phyloP scores from a whole-genome alignment of 1,140 invertebrate genomes.

The Drosophila miranda region DNA sequence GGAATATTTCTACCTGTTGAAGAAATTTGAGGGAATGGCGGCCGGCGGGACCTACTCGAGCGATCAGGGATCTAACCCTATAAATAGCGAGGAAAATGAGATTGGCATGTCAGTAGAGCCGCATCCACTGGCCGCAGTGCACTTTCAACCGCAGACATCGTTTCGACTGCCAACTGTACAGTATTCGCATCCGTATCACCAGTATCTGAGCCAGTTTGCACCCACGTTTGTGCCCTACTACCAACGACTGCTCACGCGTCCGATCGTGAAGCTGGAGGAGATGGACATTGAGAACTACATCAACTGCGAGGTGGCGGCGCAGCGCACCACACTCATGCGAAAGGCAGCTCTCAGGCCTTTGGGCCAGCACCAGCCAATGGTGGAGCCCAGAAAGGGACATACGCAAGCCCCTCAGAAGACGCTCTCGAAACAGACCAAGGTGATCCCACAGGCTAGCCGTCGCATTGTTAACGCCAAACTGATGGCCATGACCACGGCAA shows the following conservation, averaged over 20 bases:
- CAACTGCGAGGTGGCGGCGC: conserved; percentile 43
- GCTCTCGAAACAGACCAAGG: neutral
- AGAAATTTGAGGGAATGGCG: conserved; percentile 29
- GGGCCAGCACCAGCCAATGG: conserved; percentile 13
- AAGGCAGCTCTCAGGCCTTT: conserved; percentile 16
- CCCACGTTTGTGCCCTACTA: conserved; percentile 44
- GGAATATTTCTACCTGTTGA: conserved; percentile 41
- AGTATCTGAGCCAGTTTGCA: conserved; percentile 37
- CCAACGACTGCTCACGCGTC: conserved; percentile 27
- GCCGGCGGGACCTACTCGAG: conserved; percentile 15
- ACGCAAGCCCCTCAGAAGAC: neutral
- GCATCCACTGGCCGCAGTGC: neutral
- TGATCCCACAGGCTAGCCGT: neutral
- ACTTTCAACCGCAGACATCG: conserved; percentile 11
- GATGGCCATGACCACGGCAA: conserved; percentile 31
- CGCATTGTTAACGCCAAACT: conserved; percentile 44
- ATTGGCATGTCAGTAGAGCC: conserved; percentile 42
- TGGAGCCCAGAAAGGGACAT: conserved; percentile 2
- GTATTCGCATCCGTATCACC: conserved; percentile 33
- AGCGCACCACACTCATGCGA: conserved; percentile 24
- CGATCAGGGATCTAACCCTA: conserved; percentile 21
- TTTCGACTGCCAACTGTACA: neutral
- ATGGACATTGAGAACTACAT: conserved; percentile 65
- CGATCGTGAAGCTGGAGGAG: conserved; percentile 24
- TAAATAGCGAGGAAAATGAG: conserved; percentile 32